These are phyloP conservation scores for Thaumatotibia leucotreta DNA, from an alignment of 1,140 invertebrate genomes.

Conservation along the genomic window DNA sequence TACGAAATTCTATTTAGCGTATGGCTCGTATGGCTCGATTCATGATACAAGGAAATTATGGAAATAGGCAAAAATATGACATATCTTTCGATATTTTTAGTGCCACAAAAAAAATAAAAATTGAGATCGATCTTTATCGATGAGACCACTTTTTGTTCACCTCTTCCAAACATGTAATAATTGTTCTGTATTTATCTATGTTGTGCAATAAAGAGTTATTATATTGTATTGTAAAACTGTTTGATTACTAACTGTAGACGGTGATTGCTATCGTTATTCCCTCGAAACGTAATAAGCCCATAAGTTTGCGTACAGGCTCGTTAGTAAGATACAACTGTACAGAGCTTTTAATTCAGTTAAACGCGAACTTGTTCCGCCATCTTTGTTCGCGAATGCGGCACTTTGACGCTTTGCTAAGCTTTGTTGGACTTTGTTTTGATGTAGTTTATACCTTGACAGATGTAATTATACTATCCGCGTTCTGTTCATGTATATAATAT, in stretches of 20 bases:
- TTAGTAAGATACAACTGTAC: slow-evolving; percentile 11
- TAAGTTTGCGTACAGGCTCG: neutral
- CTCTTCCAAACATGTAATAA: neutral
- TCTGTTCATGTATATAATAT: no score
- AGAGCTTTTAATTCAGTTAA: slow-evolving; percentile 12
- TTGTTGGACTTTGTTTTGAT: neutral
- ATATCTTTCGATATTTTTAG: no score
- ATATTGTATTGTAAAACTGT: no score
- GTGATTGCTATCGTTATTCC: neutral
- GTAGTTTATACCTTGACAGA: no score
- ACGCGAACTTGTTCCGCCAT: slow-evolving; percentile 5
- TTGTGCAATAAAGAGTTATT: neutral
- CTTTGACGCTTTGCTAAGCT: neutral
- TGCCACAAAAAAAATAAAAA: neutral
- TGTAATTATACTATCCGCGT: no score
- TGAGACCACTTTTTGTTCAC: neutral
- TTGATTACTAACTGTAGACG: no score
- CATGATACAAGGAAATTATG: no score
- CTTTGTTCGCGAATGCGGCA: neutral
- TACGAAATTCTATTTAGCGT: no score
- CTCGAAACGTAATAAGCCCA: neutral
- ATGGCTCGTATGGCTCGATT: no score
- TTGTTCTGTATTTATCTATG: neutral
- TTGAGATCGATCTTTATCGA: neutral
- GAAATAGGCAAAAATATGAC: no score